Conservation (phyloP, 2,113 vertebrate genomes). For the Copsychus sechellarum region DNA sequence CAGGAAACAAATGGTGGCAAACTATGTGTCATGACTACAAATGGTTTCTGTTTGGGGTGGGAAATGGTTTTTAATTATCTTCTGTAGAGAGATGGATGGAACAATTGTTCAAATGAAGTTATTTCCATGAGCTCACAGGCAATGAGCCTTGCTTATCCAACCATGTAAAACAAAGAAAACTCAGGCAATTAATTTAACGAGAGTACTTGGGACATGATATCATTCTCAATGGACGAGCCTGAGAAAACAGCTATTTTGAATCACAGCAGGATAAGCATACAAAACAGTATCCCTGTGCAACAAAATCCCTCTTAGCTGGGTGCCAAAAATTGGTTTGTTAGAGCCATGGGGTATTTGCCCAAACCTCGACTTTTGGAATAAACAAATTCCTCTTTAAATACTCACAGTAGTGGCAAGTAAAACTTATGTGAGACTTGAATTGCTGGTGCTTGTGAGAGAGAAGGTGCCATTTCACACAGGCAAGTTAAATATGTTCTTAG, state of each 20-base stretch:
- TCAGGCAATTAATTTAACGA: constrained; percentile 13
- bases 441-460: background rate
- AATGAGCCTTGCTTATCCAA: background rate
- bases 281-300: background rate
- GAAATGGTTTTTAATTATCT: constrained; percentile 1
- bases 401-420: background rate
- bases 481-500: accelerated
- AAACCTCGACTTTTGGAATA: background rate
- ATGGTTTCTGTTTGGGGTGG: background rate
- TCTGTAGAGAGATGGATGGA: background rate
- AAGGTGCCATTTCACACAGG: accelerated
- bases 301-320: background rate
- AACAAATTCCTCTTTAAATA: constrained; percentile 1
- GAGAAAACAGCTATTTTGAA: constrained; percentile 30
- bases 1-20: background rate
- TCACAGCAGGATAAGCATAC: background rate
- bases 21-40: background rate
- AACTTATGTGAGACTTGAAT: background rate
- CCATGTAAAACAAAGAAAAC: background rate
- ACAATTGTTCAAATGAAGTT: background rate
- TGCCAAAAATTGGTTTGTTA: background rate
- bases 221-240: background rate
- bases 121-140: constrained; percentile 35
- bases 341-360: background rate
- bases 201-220: constrained; percentile 13